Evolutionary conservation across 2,113 vertebrate genomes (phyloP).

Genomic region (Chionis minor): DNA sequence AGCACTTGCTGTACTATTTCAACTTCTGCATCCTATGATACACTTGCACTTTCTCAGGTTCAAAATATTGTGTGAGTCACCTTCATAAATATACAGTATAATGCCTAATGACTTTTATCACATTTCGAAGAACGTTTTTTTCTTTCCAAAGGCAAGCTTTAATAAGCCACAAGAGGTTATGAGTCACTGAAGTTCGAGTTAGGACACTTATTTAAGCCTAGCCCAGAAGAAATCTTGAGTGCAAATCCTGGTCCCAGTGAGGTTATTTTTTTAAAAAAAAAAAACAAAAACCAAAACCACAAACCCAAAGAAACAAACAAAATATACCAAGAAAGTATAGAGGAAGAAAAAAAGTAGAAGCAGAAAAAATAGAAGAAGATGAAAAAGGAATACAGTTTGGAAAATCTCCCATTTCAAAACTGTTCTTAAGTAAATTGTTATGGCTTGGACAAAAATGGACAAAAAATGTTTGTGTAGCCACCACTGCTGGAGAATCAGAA

Average conservation of each 20-base stretch:
- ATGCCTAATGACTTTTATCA: background rate
- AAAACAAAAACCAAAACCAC: background rate
- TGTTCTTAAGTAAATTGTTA: background rate
- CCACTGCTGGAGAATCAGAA: background rate
- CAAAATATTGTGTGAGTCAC: background rate
- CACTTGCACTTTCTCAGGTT: background rate
- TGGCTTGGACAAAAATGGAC: background rate
- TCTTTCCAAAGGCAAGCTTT: background rate
- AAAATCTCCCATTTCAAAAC: background rate
- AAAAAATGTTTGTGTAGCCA: background rate
- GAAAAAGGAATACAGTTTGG: background rate
- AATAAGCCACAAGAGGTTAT: background rate
- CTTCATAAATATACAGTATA: background rate
- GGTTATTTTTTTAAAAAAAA: background rate
- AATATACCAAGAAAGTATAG: fast-evolving
- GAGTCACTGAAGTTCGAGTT: background rate
- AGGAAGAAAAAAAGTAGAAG: background rate
- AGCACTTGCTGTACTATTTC: background rate
- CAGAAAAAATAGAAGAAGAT: background rate
- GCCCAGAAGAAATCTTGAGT: background rate
- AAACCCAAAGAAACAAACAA: background rate
- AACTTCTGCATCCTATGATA: background rate
- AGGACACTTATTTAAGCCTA: background rate
- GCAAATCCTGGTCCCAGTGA: background rate
- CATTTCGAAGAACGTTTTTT: background rate